These are phyloP conservation scores for Opisthograptis luteolata DNA, from an alignment of 2,888 invertebrate species.

Conservation along the genomic window DNA sequence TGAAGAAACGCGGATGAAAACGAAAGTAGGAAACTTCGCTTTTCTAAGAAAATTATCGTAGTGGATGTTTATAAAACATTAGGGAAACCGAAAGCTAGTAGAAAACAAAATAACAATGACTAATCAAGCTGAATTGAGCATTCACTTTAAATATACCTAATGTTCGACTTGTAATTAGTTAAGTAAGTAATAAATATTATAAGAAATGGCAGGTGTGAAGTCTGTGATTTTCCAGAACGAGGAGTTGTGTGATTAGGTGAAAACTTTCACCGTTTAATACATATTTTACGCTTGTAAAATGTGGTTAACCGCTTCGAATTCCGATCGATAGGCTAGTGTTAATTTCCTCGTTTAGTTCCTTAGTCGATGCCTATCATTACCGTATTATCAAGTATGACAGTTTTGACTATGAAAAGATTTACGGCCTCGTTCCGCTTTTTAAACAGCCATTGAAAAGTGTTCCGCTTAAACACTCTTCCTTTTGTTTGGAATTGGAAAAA, in stretches of 20 bases:
- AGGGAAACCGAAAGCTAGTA: neutral
- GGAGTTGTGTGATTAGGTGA: neutral
- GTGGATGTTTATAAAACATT: neutral
- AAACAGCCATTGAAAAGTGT: conserved; percentile 45
- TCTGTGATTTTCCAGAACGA: neutral
- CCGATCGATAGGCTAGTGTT: conserved; percentile 20
- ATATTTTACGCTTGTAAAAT: neutral
- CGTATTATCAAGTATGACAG: conserved; percentile 26
- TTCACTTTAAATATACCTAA: neutral
- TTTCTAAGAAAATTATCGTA: conserved; percentile 4
- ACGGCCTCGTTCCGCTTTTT: conserved; percentile 51
- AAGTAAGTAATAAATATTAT: neutral
- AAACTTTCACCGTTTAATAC: conserved; percentile 2
- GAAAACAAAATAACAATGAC: neutral
- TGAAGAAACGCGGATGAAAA: conserved; percentile 50
- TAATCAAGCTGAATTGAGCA: neutral
- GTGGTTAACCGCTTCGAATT: conserved; percentile 14
- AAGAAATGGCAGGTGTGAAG: conserved; percentile 1
- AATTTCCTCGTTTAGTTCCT: conserved; percentile 31
- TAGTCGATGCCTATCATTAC: conserved; percentile 23
- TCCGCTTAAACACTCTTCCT: conserved; percentile 47
- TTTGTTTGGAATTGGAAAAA: conserved; percentile 36
- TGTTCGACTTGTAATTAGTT: neutral
- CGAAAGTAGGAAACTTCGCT: conserved; percentile 43
- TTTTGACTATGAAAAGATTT: conserved; percentile 46